Evolutionary conservation across 2,888 invertebrate genomes (phyloP).

Genomic region (Megamerina dolium): DNA sequence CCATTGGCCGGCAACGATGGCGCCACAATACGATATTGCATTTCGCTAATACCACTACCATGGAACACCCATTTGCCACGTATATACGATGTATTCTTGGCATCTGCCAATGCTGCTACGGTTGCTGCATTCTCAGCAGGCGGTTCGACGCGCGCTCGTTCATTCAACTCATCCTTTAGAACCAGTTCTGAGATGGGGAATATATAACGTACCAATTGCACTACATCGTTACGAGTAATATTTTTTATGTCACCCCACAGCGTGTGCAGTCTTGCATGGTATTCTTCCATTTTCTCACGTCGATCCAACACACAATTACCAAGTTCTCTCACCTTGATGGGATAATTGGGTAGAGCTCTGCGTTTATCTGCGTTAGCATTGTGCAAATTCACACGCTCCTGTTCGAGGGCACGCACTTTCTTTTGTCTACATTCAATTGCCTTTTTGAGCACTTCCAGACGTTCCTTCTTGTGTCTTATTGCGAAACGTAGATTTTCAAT

Average conservation of each 20-base stretch:
- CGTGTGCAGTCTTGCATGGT: slow-evolving; percentile 51
- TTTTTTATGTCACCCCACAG: slow-evolving; percentile 56
- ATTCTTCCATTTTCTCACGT: slow-evolving; percentile 52
- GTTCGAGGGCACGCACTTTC: slow-evolving; percentile 48
- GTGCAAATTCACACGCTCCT: slow-evolving; percentile 47
- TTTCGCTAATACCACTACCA: slow-evolving; percentile 60
- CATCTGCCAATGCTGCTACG: slow-evolving; percentile 60
- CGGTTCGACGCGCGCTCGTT: slow-evolving; percentile 22
- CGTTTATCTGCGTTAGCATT: slow-evolving; percentile 49
- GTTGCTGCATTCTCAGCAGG: slow-evolving; percentile 42
- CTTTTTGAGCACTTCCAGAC: slow-evolving; percentile 54
- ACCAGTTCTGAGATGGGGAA: slow-evolving; percentile 58
- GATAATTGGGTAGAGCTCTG: slow-evolving; percentile 57
- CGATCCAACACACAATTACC: slow-evolving; percentile 55
- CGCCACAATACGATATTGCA: slow-evolving; percentile 72
- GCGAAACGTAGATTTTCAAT: slow-evolving; percentile 53
- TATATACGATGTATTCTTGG: slow-evolving; percentile 72
- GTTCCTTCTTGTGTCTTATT: slow-evolving; percentile 57
- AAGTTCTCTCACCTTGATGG: slow-evolving; percentile 58
- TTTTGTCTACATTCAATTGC: slow-evolving; percentile 48
- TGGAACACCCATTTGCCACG: slow-evolving; percentile 67
- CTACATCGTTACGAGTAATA: slow-evolving; percentile 54
- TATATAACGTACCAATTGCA: slow-evolving; percentile 61
- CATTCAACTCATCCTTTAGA: slow-evolving; percentile 37
- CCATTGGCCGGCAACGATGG: slow-evolving; percentile 78